Base-by-base conservation (phyloP, 2,113 vertebrate species). In the Lepisosteus osseus region DNA sequence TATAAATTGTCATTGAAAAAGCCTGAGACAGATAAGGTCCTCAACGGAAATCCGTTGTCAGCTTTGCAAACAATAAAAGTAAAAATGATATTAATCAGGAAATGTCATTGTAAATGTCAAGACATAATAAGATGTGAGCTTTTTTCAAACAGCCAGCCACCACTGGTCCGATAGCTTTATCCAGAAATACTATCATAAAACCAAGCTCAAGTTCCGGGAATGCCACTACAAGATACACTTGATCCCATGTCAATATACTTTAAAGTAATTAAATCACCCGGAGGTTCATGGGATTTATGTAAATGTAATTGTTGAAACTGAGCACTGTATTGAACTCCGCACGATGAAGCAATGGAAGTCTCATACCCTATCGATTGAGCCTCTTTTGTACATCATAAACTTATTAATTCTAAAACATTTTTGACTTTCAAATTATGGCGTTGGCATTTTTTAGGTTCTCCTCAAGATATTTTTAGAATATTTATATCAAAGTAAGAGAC, bases 1-100 rank as follows among this genome's bases (percentile, higher is more conserved):
- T 29, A 29, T 29, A 73, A 84, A 69, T 51, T 73, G 82, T 82
- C 85, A 83, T 77, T 73, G 80, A 78, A 71, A 77, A 79, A 82
- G 84, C 83, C 81, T 85, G 79, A 86, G 83, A 86, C 71, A 66
- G 78, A 87, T 82, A 83, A 78, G 79, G 68, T 80, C 77, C 77
- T 75, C 77, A 72, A 42, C 70, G 63, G 70, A 76, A 79, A 71
- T 74, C 47, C 62, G 61, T 65, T 59, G 59, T 81, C 80, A 72
- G 67, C 79, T 66, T 69, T 0, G 78, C 74, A 41, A 64, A 75
- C 72, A 77, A 71, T 70, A 9, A 69, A 72, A 72, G 75, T 68
- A 77, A 54, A 80, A 80, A 72, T 3, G 47, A 8, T 45, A 81
- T 85, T 79, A 82, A 80, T 86, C 78, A 81, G 73, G 51, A 54